Base-by-base conservation (phyloP, 2,113 vertebrate genomes). In the Ceratotherium simum region DNA sequence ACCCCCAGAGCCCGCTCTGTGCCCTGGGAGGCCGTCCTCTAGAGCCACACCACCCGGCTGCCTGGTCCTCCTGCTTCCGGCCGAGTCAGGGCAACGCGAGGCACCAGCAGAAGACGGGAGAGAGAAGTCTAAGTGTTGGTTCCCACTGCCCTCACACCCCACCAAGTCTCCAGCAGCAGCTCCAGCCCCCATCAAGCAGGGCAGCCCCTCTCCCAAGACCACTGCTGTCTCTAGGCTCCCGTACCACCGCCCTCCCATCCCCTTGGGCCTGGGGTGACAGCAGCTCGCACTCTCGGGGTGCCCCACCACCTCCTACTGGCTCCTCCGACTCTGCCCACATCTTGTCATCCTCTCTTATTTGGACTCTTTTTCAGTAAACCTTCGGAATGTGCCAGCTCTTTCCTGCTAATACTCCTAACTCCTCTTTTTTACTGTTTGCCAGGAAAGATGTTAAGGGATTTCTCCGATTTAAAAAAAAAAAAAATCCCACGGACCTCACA, bases 361-460 rank as follows among this genome's bases (percentile, higher is more conserved):
- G 72, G 91, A 91, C 51, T 31, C 60, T 56, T 60, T 56, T 29
- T 54, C 9, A 18, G 25, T 48, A 81, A 85, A 54, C 31, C 72
- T 56, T 39, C 9, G 12, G 33, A 36, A 72, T 0, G 3, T 7
- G 20, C 36, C 83, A 67, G 80, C 54, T 56, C 80, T 70, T 54
- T 23, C 67, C 67, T 76, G 80, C 48, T 56, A 23, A 48, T 48
- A 54, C 6, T 39, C n/a, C 85, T 65, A 54, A 33, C 46, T 70
- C 33, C 11, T 86, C 64, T 86, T 76, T 93, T 64, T 39, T 27
- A 72, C 1, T 29, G 10, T 94, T 69, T 81, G 60, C 91, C 87
- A 92, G 65, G 54, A 84, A 91, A 86, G 91, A 92, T 42, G 70
- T 75, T 87, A 87, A 75, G 60, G 72, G 88, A 87, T 72, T 85